Percentiles rank a stretch among this genome's conserved stretches.
Evolutionary conservation across 1,140 invertebrate genomes (phyloP).

Genomic region (Brachionus manjavacas): DNA sequence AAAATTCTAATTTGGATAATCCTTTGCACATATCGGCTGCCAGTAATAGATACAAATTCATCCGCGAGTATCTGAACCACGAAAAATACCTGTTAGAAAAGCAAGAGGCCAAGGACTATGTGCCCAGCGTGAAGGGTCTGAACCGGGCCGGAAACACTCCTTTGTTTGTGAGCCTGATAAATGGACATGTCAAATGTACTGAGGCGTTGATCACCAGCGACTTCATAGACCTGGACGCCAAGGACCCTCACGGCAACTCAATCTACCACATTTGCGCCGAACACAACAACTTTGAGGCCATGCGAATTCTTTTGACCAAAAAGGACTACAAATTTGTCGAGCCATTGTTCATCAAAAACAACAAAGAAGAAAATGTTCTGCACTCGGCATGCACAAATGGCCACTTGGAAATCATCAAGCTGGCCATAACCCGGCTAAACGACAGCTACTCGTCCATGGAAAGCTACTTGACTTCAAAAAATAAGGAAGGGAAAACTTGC

Average conservation of each 20-base stretch:
- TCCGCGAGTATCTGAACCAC: not conserved
- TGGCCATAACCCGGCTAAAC: not conserved
- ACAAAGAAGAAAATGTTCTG: conserved; percentile 5
- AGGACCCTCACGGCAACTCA: conserved; percentile 35
- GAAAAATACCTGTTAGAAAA: conserved; percentile 17
- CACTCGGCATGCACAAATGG: conserved; percentile 9
- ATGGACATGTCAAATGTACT: not conserved
- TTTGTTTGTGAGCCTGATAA: not conserved
- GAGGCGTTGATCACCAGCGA: not conserved
- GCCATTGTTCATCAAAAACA: conserved; percentile 25
- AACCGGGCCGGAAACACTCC: not conserved
- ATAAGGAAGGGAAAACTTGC: conserved; percentile 20
- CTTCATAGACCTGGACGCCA: conserved; percentile 14
- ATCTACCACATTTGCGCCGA: conserved; percentile 26
- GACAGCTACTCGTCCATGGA: conserved; percentile 28
- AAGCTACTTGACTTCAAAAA: conserved; percentile 26
- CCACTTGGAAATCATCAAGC: conserved; percentile 4
- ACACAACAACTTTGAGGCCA: conserved; percentile 17
- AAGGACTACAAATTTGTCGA: conserved; percentile 30
- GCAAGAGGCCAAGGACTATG: not conserved
- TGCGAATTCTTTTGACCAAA: conserved; percentile 11
- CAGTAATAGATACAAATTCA: conserved; percentile 19
- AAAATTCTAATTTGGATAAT: conserved; percentile 4
- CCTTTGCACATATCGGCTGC: conserved; percentile 22
- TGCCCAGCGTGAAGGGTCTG: not conserved